A percentile compares a stretch with the other conserved stretches of the same genome.
Evolutionary conservation across 2,888 invertebrate genomes (phyloP).

Genomic region (Phlogophora meticulosa): DNA sequence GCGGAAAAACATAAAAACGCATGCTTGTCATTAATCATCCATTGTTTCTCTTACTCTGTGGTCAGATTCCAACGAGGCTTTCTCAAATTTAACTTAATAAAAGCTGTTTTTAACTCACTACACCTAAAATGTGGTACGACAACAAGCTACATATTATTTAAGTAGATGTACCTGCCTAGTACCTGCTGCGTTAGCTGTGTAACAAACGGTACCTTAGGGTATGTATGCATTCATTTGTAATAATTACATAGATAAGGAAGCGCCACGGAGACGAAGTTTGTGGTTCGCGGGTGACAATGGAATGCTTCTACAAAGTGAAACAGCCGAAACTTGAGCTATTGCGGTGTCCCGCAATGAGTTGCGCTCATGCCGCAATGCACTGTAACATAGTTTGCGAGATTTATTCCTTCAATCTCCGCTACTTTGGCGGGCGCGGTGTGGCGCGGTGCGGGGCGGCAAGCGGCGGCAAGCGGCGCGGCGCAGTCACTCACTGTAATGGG

Average conservation of each 20-base stretch:
- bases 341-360: constrained; percentile 54
- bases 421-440: constrained; percentile 66
- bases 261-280: not conserved
- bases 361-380: constrained; percentile 61
- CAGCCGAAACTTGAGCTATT: constrained; percentile 48
- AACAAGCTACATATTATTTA: too few species aligned
- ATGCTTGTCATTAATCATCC: constrained; percentile 30
- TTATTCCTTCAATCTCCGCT: constrained; percentile 81
- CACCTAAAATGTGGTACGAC: too few species aligned
- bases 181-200: not conserved
- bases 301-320: constrained; percentile 39
- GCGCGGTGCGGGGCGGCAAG: constrained; percentile 59
- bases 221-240: constrained; percentile 14
- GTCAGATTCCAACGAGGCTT: not conserved
- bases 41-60: not conserved
- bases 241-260: constrained; percentile 15
- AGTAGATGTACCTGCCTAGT: too few species aligned
- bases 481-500: constrained; percentile 82
- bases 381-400: constrained; percentile 75
- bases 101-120: too few species aligned
- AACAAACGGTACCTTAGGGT: not conserved
- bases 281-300: constrained; percentile 15
- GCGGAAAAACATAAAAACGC: not conserved
- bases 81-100: too few species aligned
- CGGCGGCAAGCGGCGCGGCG: constrained; percentile 66